Percentiles rank a stretch among this genome's conserved stretches.
Evolutionary conservation across 2,113 vertebrate species (phyloP).

Genomic region (Eudyptes chrysolophus): DNA sequence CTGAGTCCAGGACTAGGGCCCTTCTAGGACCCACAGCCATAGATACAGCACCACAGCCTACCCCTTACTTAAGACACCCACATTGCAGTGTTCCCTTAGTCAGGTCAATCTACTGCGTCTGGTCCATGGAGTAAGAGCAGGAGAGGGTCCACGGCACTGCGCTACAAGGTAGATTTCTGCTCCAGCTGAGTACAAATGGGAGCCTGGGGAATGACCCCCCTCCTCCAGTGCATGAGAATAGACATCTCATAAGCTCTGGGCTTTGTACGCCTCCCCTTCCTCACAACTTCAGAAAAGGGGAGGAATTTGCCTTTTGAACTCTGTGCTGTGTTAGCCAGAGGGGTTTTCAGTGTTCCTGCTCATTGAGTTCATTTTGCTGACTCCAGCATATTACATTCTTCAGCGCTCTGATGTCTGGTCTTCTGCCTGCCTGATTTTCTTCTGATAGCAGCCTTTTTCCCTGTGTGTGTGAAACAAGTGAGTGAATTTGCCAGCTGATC

Average conservation of each 20-base stretch:
- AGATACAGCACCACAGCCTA: neutral
- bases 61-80: neutral
- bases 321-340: neutral
- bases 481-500: neutral
- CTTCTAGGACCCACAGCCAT: neutral
- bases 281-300: neutral
- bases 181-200: neutral
- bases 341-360: neutral
- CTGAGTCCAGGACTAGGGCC: neutral
- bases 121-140: neutral
- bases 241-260: neutral
- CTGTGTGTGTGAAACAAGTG: neutral
- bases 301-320: slow-evolving; percentile 5
- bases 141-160: neutral
- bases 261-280: neutral
- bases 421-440: neutral
- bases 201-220: neutral
- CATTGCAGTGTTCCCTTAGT: neutral
- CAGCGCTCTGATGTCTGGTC: neutral
- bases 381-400: neutral
- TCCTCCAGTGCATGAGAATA: neutral
- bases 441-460: neutral
- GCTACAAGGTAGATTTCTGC: neutral
- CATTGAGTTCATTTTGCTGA: neutral
- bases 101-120: neutral